Conservation (phyloP, 2,113 vertebrate species). For the Rhombomys opimus region DNA sequence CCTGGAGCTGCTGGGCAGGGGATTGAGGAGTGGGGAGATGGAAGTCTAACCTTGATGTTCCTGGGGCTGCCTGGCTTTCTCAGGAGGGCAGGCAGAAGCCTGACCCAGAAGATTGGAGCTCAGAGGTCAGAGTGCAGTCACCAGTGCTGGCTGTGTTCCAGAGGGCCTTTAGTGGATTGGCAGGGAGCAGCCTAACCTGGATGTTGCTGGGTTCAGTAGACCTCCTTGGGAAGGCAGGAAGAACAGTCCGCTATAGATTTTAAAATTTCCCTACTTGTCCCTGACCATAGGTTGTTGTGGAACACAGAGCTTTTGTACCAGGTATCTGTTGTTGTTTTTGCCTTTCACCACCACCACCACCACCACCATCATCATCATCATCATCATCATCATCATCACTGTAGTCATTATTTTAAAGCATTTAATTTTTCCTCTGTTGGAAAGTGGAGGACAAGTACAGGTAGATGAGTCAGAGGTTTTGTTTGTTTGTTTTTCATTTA, state of each 20-base stretch:
- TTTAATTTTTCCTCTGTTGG: not conserved
- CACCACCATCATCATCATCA: not conserved
- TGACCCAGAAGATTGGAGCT: too few relatives aligned
- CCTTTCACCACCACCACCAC: not conserved
- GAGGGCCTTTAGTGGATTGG: too few relatives aligned
- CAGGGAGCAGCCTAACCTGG: too few relatives aligned
- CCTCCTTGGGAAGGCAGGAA: too few relatives aligned
- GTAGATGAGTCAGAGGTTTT: not conserved
- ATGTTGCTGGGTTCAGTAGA: too few relatives aligned
- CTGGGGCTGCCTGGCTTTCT: too few relatives aligned
- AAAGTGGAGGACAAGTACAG: not conserved
- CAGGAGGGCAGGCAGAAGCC: too few relatives aligned
- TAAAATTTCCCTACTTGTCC: not conserved
- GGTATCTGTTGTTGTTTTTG: constrained; percentile 13
- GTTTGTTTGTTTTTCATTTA: not conserved
- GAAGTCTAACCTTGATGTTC: too few relatives aligned
- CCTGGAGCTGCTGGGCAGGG: too few relatives aligned
- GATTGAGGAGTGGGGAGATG: too few relatives aligned
- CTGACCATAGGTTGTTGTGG: not conserved
- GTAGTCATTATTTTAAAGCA: not conserved
- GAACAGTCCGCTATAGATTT: not conserved
- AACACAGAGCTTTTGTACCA: not conserved
- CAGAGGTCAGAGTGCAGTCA: too few relatives aligned
- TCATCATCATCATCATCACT: not conserved
- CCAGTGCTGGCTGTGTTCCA: too few relatives aligned